Evolutionary conservation across 2,113 vertebrate species (phyloP).

Genomic region (Elaphurus davidianus): DNA sequence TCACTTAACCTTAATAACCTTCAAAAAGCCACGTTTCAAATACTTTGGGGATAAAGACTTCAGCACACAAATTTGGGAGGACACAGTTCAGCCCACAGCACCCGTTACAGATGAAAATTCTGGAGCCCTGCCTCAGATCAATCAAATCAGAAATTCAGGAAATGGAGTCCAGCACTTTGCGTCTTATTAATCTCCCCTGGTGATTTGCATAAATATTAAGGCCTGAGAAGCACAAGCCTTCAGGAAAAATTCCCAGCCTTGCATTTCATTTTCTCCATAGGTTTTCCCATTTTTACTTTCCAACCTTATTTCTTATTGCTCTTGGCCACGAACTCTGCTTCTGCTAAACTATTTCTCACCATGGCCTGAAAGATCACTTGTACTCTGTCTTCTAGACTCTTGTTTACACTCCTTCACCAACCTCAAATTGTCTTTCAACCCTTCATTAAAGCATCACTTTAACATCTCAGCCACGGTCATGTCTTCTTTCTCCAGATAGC

Average conservation of each 20-base stretch:
- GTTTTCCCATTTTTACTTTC: neutral
- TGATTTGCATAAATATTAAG: accelerated
- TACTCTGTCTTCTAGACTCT: neutral
- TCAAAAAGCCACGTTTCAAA: neutral
- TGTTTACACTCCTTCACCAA: neutral
- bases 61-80: neutral
- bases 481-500: neutral
- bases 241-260: neutral
- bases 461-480: too few relatives aligned
- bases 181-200: neutral
- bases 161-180: neutral
- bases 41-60: neutral
- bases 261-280: too few relatives aligned
- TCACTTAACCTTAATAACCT: neutral
- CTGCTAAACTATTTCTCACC: neutral
- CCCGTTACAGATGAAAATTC: neutral
- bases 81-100: neutral
- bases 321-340: neutral
- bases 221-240: neutral
- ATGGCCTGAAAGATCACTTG: neutral
- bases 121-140: neutral
- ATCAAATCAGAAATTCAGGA: neutral
- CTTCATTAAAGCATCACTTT: neutral
- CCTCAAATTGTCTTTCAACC: too few relatives aligned
- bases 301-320: neutral